These are phyloP conservation scores for Sylvia borin DNA, from an alignment of 2,797 vertebrate species.

Conservation along the genomic window DNA sequence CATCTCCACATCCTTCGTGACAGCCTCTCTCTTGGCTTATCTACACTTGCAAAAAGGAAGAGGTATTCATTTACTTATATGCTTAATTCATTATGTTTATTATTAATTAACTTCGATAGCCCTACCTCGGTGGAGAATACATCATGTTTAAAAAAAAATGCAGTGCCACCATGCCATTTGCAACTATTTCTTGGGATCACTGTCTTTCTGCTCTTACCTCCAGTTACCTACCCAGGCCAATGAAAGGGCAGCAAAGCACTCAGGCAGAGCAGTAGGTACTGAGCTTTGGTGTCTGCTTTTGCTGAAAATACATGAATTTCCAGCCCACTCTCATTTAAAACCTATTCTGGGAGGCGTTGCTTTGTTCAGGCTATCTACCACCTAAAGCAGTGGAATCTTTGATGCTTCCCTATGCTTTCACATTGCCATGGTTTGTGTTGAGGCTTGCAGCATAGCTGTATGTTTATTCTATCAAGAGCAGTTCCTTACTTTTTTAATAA, in stretches of 20 bases:
- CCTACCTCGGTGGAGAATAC: neutral
- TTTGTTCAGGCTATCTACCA: neutral
- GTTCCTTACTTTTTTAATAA: conserved; percentile 22
- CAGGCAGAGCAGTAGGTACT: neutral
- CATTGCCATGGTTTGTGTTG: neutral
- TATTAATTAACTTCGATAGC: neutral
- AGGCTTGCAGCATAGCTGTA: neutral
- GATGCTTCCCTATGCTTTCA: neutral
- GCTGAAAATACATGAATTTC: neutral
- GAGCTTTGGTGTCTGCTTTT: neutral
- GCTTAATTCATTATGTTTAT: neutral
- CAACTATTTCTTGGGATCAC: neutral
- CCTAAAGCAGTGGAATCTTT: neutral
- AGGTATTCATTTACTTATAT: neutral
- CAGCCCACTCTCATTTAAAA: neutral
- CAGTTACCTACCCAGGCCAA: neutral
- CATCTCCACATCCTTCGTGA: neutral
- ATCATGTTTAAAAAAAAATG: neutral
- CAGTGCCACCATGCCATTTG: neutral
- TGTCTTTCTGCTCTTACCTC: neutral
- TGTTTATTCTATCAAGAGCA: neutral
- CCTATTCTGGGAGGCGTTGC: neutral
- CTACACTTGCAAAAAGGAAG: neutral
- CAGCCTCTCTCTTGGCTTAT: neutral
- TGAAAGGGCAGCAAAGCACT: neutral